Conservation (phyloP, 1,140 invertebrate species). For the Choristoneura fumiferana region DNA sequence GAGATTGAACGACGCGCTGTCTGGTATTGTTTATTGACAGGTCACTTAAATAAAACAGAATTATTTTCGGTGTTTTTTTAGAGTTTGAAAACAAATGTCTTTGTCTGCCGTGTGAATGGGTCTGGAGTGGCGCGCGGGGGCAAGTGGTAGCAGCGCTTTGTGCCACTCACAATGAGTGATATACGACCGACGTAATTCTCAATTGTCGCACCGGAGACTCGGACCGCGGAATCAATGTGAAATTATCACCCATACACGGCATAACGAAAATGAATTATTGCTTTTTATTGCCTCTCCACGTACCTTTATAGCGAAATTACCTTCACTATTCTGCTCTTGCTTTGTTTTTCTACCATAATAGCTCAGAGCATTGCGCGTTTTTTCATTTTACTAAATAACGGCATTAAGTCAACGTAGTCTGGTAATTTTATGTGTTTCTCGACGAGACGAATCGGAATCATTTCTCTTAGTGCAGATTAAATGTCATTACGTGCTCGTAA, state of each 20-base stretch:
- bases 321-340: slow-evolving; percentile 22
- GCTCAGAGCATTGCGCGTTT: slow-evolving; percentile 2
- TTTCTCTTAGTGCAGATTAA: slow-evolving; percentile 36
- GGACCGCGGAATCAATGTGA: slow-evolving; percentile 53
- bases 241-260: slow-evolving; percentile 73
- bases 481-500: slow-evolving; percentile 57
- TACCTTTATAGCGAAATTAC: slow-evolving; percentile 42
- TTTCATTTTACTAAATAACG: slow-evolving; percentile 25
- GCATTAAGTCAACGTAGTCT: slow-evolving; percentile 15
- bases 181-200: slow-evolving; percentile 70
- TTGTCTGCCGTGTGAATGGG: slow-evolving; percentile 67
- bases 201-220: slow-evolving; percentile 64
- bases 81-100: slow-evolving; percentile 74
- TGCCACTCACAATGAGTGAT: slow-evolving; percentile 74
- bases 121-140: slow-evolving; percentile 49
- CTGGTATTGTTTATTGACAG: slow-evolving; percentile 53
- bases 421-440: slow-evolving; percentile 8
- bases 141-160: slow-evolving; percentile 67
- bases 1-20: background rate
- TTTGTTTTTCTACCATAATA: slow-evolving; percentile 34
- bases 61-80: slow-evolving; percentile 60
- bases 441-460: slow-evolving; percentile 23
- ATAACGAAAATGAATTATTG: slow-evolving; percentile 77
- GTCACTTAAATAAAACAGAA: slow-evolving; percentile 55
- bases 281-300: slow-evolving; percentile 55